Evolutionary conservation across 2,888 invertebrate genomes (phyloP), one percentile per base, ranked within the genome.

Genomic region (Urechis unicinctus): DNA sequence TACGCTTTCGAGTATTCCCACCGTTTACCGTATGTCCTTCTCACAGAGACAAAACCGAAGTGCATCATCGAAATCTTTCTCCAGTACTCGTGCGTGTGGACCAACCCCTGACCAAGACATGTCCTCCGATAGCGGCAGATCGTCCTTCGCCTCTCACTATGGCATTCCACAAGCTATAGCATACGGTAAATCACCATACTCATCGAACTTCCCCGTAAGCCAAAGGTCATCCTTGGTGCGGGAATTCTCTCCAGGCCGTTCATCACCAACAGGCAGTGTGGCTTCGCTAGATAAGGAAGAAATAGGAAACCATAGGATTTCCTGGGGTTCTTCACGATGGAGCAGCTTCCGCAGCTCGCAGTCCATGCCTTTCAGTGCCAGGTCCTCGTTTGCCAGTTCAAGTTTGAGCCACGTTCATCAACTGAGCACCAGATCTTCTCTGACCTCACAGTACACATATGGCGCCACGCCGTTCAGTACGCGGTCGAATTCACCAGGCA

Each of bases 1-100:
- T 17, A 30, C 53, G 3, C 46, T 26, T 31, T 53, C 53, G 5
- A 53, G 53, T 31, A 42, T 53, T 9, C 53, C 53, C n/a, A 53
- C 53, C 22, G 47, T 53, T 5, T n/a, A 30, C 28, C 30, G 47
- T 21, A 17, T 53, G 45, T 47, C 53, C 1, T 25, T 43, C 43
- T 22, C 26, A 3, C n/a, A 43, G 43, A 36, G 25, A 3, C n/a
- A n/a, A n/a, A 30, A 4, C 41, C 2, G 50, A 13, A 36, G 31
- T 5, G 36, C 36, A 22, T 50, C 50, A 25, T 36, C 30, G 36
- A 52, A 9, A 13, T 53, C 53, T 17, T 22, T 9, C 13, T 6
- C 17, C 17, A 52, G 44, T 30, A 25, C 28, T 25, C 26, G 25
- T 24, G 44, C 24, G n/a, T 52, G 25, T 22, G 52, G 52, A 4